Base-by-base conservation (phyloP, 2,797 vertebrate genomes). In the Corythornis leucogaster region DNA sequence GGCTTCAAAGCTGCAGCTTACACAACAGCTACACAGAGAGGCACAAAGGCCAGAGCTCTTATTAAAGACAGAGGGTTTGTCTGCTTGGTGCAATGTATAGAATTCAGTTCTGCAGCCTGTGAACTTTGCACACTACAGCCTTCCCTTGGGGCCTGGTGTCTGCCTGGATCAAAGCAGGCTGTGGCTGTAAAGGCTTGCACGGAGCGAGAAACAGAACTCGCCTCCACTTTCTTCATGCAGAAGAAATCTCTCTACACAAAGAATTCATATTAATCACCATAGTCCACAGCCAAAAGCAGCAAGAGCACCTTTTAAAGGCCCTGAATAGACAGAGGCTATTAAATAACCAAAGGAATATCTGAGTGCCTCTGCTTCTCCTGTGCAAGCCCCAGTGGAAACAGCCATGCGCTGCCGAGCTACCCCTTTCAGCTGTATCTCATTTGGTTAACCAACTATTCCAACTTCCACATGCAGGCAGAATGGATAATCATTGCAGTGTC, bases 231-330 rank as follows among this genome's bases (percentile, higher is more conserved):
- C 80, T 66, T 80, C 88, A 85, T 58, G 58, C 54, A 63, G 80
- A 81, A 87, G 69, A 91, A 86, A 91, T 43, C 71, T 66, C 51
- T 81, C 68, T 55, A 62, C 73, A 85, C 61, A 87, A 86, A 90
- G 83, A 87, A 82, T 77, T 92, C 54, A 6, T 38, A 89, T 82
- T 71, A 92, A 94, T 94, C 86, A 89, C 51, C 53, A 68, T 25
- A 58, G 66, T 33, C 40, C 58, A 51, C 30, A 51, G 83, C 83
- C 88, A 90, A 90, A 82, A 90, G 93, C 93, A 91, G 87, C 89
- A 79, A 79, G 45, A 84, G 67, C 77, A 94, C 80, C 90, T 96
- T 94, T 90, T 78, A 90, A 85, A 95, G 75, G 78, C 50, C 53
- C 45, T 77, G 78, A 80, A 67, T 20, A 92, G 68, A 84, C 30